A percentile compares a stretch with the other conserved stretches of the same genome.
These are phyloP conservation scores for Pipistrellus pipistrellus DNA, from an alignment of 2,797 vertebrate genomes.

Conservation along the genomic window DNA sequence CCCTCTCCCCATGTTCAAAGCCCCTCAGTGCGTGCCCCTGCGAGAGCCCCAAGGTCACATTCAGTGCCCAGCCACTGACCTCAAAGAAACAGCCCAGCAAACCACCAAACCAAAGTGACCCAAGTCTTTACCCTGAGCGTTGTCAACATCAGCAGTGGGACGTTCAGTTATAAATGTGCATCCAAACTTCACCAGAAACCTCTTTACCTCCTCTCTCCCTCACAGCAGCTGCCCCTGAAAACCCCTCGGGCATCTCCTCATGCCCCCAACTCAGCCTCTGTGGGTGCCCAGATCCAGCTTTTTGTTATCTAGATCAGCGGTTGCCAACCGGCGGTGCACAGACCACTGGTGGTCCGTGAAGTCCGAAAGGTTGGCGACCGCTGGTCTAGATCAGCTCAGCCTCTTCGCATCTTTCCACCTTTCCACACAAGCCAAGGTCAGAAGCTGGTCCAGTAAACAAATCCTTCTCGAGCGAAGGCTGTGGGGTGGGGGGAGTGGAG, in stretches of 20 bases:
- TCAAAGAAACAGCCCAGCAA: neutral
- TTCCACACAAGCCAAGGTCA: neutral
- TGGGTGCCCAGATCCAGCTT: neutral
- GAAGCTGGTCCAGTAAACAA: neutral
- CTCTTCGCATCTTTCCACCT: neutral
- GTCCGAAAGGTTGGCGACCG: too few relatives aligned
- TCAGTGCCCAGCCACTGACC: neutral
- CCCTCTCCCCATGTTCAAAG: neutral
- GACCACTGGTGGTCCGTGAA: too few relatives aligned
- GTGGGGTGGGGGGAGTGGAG: fast-evolving
- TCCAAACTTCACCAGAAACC: neutral
- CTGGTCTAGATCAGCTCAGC: neutral
- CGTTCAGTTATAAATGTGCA: too few relatives aligned
- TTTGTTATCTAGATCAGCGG: too few relatives aligned
- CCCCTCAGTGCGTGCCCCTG: neutral
- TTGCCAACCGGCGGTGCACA: too few relatives aligned
- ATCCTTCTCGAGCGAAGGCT: neutral
- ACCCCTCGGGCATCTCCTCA: neutral
- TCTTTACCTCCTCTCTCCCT: neutral
- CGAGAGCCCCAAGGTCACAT: neutral
- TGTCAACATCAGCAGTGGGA: neutral
- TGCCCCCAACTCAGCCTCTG: neutral
- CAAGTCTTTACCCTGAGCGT: neutral
- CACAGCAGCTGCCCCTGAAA: fast-evolving
- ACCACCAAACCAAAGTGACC: neutral